These are phyloP conservation scores for Microtus pennsylvanicus DNA, from an alignment of 2,113 vertebrate species.

Conservation along the genomic window DNA sequence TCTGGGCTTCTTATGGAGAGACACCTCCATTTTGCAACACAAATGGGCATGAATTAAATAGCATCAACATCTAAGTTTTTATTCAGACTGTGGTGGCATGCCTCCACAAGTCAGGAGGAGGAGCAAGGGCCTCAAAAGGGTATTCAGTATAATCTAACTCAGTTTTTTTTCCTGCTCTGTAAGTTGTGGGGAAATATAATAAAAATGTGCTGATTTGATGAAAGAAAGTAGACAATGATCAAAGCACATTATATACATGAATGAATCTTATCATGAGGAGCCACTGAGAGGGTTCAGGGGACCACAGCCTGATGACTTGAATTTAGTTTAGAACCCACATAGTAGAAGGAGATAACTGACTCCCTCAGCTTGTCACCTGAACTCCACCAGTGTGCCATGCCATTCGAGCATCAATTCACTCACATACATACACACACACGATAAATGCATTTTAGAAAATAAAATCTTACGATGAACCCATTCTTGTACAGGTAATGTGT, in stretches of 20 bases:
- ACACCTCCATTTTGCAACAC: background rate
- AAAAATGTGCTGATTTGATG: background rate
- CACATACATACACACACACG: background rate
- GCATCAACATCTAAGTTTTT: background rate
- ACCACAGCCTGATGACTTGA: background rate
- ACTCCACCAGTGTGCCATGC: background rate
- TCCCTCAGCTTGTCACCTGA: background rate
- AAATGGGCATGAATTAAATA: background rate
- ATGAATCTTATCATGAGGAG: background rate
- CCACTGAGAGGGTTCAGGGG: too few species aligned
- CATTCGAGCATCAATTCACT: background rate
- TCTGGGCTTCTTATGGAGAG: background rate
- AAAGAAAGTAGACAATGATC: background rate
- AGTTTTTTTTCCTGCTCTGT: background rate
- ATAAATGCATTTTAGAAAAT: background rate
- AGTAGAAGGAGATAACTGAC: background rate
- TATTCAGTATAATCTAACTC: background rate
- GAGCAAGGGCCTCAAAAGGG: background rate
- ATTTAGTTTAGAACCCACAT: too few species aligned
- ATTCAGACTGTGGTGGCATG: background rate
- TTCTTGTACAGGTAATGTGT: background rate
- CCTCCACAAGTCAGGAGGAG: background rate
- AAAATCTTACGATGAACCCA: background rate
- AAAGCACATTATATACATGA: background rate
- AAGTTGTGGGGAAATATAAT: background rate